Conservation (phyloP, 2,888 invertebrate genomes). For the Megastigmus dorsalis region DNA sequence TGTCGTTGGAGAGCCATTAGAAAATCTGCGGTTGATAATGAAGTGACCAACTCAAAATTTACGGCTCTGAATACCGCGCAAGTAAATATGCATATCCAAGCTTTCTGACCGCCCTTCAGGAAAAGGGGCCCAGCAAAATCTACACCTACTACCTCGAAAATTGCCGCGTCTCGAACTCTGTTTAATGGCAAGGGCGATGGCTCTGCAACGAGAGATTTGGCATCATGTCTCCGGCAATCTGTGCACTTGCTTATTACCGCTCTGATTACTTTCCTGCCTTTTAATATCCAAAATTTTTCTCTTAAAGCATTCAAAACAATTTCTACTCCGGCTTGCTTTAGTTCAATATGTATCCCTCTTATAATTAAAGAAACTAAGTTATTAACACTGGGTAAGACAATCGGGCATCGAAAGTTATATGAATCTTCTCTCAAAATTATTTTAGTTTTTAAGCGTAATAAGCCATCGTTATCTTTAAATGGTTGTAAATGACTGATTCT, state of each 20-base stretch:
- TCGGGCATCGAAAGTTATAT: neutral
- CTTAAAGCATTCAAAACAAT: neutral
- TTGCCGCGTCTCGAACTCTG: conserved; percentile 32
- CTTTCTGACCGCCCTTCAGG: conserved; percentile 58
- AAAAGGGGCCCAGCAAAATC: conserved; percentile 67
- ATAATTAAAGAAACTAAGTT: neutral
- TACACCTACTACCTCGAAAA: conserved; percentile 59
- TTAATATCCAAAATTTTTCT: neutral
- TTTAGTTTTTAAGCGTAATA: neutral
- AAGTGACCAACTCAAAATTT: conserved; percentile 66
- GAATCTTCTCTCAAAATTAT: neutral
- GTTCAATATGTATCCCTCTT: neutral
- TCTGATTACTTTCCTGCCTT: neutral
- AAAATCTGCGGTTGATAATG: conserved; percentile 62
- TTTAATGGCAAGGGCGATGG: neutral
- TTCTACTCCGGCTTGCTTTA: neutral
- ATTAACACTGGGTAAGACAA: neutral
- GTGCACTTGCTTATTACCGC: neutral
- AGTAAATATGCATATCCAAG: conserved; percentile 67
- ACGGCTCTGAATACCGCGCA: conserved; percentile 68
- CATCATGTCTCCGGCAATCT: neutral
- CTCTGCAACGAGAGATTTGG: neutral
- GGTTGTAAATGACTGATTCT: neutral
- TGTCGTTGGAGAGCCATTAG: neutral
- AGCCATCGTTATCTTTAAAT: neutral